Evolutionary conservation across 2,888 invertebrate species (phyloP), one percentile per base, ranked within the genome.

Genomic region (Machimus rusticus): DNA sequence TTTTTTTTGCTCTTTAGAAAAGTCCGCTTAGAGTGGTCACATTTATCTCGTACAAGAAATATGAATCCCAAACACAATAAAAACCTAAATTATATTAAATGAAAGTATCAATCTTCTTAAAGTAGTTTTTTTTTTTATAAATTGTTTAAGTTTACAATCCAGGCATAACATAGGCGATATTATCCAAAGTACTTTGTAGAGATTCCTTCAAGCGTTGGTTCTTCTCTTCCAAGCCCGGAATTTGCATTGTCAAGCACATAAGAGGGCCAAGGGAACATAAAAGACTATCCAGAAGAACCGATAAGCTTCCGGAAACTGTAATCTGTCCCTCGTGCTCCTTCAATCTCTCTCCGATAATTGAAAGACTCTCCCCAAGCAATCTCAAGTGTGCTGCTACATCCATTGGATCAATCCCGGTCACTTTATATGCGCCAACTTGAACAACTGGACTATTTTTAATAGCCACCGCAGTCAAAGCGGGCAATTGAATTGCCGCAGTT

Each of bases 241-340:
- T 93, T 90, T 97, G 96, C 89, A 96, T 96, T 0, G 97, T 96
- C 87, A 99, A 94, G 91, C 97, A 96, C 90, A 98, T 94, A 87
- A 99, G 93, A 8, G 99, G 98, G 1, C 97, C 98, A 90, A 98
- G 94, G 1, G 98, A 97, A 92, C 99, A 99, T 43, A 99, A 94
- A 88, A 99, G 93, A 2, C 98, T 98, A 93, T 99, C 99, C 89
- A 99, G 93, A 16, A 99, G 94, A 16, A 99, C 98, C 0, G 98
- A 98, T 87, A 99, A 94, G 88, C 98, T 98, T 0, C 98, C 99
- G 0, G 98, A 98, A 19, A 99, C 98, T 0, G 98, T 98, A 89
- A 98, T 98, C 93, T 98, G 97, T 14, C 98, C 98, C 95, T 98
- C 97, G 90, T 98, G 98, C 90, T 98, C 98, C 92, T 98, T 98